Evolutionary conservation across 2,797 vertebrate genomes (phyloP).

Genomic region (Catharus ustulatus): DNA sequence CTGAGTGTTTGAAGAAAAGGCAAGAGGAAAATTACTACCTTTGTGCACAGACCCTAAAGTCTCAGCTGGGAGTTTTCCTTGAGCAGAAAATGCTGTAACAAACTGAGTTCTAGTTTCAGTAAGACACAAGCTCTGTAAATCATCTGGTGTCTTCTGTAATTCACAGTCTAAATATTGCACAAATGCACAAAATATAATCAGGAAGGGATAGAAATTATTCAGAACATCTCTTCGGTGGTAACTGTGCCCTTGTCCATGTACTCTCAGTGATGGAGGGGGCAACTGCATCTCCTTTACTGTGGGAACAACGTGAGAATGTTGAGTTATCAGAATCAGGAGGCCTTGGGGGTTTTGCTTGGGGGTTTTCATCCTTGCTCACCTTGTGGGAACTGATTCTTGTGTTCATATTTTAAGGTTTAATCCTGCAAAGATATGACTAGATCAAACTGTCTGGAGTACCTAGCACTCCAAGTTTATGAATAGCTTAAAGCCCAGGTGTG

Average conservation of each 20-base stretch:
- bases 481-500: background rate
- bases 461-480: background rate
- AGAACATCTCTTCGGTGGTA: background rate
- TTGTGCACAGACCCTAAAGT: background rate
- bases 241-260: background rate
- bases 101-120: background rate
- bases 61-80: background rate
- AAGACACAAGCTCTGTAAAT: background rate
- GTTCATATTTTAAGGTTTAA: background rate
- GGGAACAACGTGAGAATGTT: accelerated
- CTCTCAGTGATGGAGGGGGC: background rate
- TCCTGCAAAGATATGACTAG: background rate
- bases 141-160: background rate
- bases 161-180: background rate
- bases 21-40: background rate
- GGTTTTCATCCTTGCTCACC: background rate
- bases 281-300: background rate
- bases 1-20: background rate
- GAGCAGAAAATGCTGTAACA: background rate
- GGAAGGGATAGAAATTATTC: background rate
- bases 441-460: background rate
- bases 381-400: background rate
- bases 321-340: background rate
- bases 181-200: background rate
- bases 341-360: background rate